phyloP scores from a whole-genome alignment of 2,888 invertebrate genomes.

The Panzeria rudis region DNA sequence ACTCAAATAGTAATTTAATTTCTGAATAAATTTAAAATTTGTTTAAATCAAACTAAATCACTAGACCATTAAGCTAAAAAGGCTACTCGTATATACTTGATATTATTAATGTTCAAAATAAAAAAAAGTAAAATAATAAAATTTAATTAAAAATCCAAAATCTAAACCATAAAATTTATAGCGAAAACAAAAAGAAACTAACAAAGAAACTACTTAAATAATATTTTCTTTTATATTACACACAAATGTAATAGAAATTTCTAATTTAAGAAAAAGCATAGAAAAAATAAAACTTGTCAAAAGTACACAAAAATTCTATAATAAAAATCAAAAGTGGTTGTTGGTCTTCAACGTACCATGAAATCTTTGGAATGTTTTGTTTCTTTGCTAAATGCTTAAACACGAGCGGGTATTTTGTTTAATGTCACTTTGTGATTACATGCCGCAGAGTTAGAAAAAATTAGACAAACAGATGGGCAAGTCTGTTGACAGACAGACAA shows the following conservation, averaged over 20 bases:
- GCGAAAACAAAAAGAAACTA: constrained; percentile 35
- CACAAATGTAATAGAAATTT: constrained; percentile 37
- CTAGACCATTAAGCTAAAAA: constrained; percentile 54
- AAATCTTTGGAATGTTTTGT: constrained; percentile 4
- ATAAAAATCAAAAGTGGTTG: constrained; percentile 59
- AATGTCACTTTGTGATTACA: constrained; percentile 29
- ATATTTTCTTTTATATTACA: not conserved
- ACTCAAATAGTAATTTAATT: constrained; percentile 22
- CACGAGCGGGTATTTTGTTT: constrained; percentile 25
- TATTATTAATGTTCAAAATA: constrained; percentile 6
- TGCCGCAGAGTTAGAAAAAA: not conserved
- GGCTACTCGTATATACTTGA: not conserved
- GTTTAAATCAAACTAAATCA: constrained; percentile 53
- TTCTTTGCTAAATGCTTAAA: constrained; percentile 9
- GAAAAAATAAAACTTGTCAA: not conserved
- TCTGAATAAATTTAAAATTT: constrained; percentile 50
- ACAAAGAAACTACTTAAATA: constrained; percentile 21
- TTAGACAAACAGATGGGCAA: constrained; percentile 1
- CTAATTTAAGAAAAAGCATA: not conserved
- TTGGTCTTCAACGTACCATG: not conserved
- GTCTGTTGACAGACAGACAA: constrained; percentile 33
- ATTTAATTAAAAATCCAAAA: constrained; percentile 31
- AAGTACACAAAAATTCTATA: constrained; percentile 39
- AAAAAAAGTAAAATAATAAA: constrained; percentile 16
- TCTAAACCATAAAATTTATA: constrained; percentile 20